Conservation (phyloP, 92 coral and sea anemone species). For the Heteractis magnifica region DNA sequence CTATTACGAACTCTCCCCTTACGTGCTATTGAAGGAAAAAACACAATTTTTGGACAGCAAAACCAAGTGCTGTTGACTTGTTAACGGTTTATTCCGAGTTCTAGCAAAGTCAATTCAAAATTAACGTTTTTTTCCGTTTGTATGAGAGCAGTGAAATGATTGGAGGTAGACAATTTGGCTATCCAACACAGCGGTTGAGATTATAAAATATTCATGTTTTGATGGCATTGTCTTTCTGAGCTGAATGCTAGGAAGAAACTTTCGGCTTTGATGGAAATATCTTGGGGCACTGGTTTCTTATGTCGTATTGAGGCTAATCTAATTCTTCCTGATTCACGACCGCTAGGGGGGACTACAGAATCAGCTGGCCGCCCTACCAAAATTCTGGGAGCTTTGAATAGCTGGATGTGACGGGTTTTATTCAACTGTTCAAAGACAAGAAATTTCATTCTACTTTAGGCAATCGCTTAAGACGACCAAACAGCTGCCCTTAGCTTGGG, state of each 20-base stretch:
- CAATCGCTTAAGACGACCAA: background rate
- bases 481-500: constrained; percentile 1
- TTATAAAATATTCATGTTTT: constrained; percentile 25
- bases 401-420: background rate
- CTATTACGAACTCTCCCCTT: background rate
- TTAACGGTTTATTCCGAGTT: background rate
- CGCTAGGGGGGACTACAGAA: too few relatives aligned
- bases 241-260: background rate
- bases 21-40: background rate
- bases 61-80: constrained; percentile 3
- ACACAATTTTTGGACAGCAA: background rate
- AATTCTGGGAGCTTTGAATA: background rate
- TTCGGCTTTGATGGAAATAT: background rate
- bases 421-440: constrained; percentile 3
- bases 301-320: too few relatives aligned
- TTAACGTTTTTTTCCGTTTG: background rate
- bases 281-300: background rate
- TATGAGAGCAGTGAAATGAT: constrained; percentile 5
- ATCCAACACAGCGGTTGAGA: constrained; percentile 19
- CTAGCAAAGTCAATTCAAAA: background rate
- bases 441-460: background rate
- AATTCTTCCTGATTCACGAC: too few relatives aligned
- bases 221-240: background rate
- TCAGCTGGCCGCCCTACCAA: too few relatives aligned
- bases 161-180: constrained; percentile 6